Percentiles rank a stretch among this genome's conserved stretches.
phyloP scores from a whole-genome alignment of 1,140 invertebrate genomes.

The Hylyphantes graminicola region DNA sequence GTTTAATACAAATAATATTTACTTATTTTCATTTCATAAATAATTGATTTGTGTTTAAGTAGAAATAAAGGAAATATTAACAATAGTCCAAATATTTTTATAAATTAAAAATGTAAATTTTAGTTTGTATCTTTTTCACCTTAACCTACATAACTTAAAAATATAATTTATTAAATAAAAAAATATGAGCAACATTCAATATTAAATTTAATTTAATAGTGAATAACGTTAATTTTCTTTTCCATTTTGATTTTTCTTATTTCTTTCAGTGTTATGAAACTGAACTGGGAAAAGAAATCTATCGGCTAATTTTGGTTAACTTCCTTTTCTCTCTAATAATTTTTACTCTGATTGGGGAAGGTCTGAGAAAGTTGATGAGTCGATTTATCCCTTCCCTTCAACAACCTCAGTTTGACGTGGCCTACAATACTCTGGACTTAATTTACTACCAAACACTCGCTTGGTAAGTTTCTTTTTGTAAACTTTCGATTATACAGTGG shows the following conservation, averaged over 20 bases:
- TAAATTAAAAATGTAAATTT: not conserved
- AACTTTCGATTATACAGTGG: not conserved
- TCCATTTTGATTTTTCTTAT: not conserved
- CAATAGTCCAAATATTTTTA: not conserved
- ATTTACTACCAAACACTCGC: constrained; percentile 55
- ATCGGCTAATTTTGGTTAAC: constrained; percentile 47
- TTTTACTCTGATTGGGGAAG: constrained; percentile 38
- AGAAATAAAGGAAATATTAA: too few species aligned
- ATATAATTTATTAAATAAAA: too few species aligned
- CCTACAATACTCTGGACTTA: constrained; percentile 47
- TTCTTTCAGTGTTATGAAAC: constrained; percentile 50
- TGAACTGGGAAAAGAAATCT: constrained; percentile 47
- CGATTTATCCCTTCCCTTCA: not conserved
- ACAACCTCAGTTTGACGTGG: constrained; percentile 45
- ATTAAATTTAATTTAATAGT: not conserved
- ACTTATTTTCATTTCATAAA: too few species aligned
- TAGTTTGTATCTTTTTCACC: not conserved
- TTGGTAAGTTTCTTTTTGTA: constrained; percentile 33
- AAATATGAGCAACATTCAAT: too few species aligned
- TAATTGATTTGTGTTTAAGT: too few species aligned
- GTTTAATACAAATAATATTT: too few species aligned
- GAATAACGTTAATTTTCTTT: not conserved
- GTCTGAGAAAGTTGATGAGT: constrained; percentile 13
- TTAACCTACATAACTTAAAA: not conserved
- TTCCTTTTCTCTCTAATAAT: constrained; percentile 28